These are phyloP conservation scores for Andrena dorsata DNA, from an alignment of 2,888 invertebrate genomes.

Conservation along the genomic window DNA sequence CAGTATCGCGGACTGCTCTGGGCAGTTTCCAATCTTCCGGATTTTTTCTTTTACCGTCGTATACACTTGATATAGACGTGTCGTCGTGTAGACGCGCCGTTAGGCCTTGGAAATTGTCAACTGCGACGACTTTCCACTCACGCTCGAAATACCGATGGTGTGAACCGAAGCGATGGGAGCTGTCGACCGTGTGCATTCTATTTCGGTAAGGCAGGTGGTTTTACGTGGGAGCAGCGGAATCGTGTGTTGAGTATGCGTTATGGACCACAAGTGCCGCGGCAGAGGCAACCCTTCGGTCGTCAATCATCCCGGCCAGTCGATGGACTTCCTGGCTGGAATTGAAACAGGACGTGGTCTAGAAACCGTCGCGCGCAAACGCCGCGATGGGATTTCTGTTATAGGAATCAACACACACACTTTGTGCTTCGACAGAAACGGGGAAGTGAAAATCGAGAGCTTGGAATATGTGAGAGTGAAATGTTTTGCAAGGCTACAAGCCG, in stretches of 20 bases:
- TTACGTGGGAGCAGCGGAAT: slow-evolving; percentile 56
- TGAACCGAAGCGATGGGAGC: slow-evolving; percentile 9
- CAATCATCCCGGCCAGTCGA: slow-evolving; percentile 61
- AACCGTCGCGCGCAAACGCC: slow-evolving; percentile 43
- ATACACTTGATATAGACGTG: too few relatives aligned
- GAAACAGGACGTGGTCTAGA: slow-evolving; percentile 34
- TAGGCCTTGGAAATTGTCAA: too few relatives aligned
- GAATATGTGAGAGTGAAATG: too few relatives aligned
- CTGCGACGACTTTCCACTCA: background rate
- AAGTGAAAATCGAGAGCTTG: too few relatives aligned
- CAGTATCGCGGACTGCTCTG: too few relatives aligned
- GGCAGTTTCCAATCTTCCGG: too few relatives aligned
- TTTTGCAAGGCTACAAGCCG: too few relatives aligned
- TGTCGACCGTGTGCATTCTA: slow-evolving; percentile 48
- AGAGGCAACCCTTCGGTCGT: slow-evolving; percentile 70
- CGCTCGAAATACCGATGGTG: slow-evolving; percentile 7
- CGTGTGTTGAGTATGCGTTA: slow-evolving; percentile 61
- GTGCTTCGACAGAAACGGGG: too few relatives aligned
- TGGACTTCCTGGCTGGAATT: slow-evolving; percentile 61
- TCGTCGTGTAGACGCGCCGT: too few relatives aligned
- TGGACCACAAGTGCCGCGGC: slow-evolving; percentile 65
- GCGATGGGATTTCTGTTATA: background rate
- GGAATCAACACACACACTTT: background rate
- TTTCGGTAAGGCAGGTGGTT: slow-evolving; percentile 70
- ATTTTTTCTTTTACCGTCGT: too few relatives aligned